Base-by-base conservation (phyloP, 2,113 vertebrate species). In the Stegastes partitus region DNA sequence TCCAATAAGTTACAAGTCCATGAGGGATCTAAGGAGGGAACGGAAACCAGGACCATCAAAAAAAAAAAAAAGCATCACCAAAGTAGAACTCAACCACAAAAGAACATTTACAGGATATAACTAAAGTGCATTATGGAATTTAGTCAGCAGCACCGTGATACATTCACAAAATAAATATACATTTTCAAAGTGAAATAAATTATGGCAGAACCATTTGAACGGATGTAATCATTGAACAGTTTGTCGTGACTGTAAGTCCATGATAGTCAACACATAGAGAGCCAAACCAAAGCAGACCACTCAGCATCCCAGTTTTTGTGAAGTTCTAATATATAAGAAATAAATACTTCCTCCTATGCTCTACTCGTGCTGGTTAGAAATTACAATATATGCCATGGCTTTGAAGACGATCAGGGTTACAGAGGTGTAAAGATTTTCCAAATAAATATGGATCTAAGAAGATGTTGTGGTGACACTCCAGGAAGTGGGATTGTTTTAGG, bases 151-250 rank as follows among this genome's bases (percentile, higher is more conserved):
- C 97, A 97, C 96, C 94, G 90, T 94, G 94, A 96, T 96, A 97
- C 78, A 95, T 96, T 98, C 96, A 97, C 94, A 96, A 97, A 98
- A 97, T 98, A 98, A 98, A 97, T 97, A 97, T 89, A 96, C 94
- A 87, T 86, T 68, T 93, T 96, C 89, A 94, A 87, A 90, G 95
- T 94, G 93, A 96, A 98, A 98, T 98, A 98, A 99, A 98, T 98
- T 94, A 94, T 85, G 79, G 64, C 77, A 56, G 78, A 85, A 72
- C 82, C 74, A 62, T 84, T 73, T 31, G 58, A 74, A 88, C 77
- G 58, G 83, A 59, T 91, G 82, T 87, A 42, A 65, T 73, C 63
- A 73, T 56, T 75, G 70, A 85, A 74, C 74, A 59, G 68, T 71
- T 83, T 87, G 59, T 74, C 45, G 22, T 58, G 49, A 79, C 71